A percentile compares a stretch with the other conserved stretches of the same genome.
These are phyloP conservation scores for Drymodes brunneopygia DNA, from an alignment of 2,113 vertebrate species.

Conservation along the genomic window DNA sequence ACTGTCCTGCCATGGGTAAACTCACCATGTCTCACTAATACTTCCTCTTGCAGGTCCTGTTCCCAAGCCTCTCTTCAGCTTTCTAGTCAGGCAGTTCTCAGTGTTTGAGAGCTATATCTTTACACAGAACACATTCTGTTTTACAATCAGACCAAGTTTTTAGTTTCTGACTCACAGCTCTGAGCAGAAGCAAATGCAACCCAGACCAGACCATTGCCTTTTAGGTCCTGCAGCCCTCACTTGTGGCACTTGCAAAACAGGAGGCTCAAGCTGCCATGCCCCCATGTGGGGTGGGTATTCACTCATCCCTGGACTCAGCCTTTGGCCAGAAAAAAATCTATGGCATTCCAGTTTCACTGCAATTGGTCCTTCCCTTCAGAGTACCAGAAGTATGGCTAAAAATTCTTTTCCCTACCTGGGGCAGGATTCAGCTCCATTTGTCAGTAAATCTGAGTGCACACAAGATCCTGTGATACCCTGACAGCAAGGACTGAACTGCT, in stretches of 20 bases:
- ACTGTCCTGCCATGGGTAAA: background rate
- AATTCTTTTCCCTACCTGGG: background rate
- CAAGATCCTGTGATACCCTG: background rate
- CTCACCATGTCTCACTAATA: background rate
- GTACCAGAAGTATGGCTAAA: background rate
- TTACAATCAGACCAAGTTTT: background rate
- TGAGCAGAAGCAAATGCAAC: background rate
- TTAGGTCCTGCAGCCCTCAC: background rate
- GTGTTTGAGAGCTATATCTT: background rate
- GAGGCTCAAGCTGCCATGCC: background rate
- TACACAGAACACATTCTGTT: background rate
- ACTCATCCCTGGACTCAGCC: background rate
- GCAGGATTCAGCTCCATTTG: background rate
- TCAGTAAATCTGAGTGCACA: fast-evolving
- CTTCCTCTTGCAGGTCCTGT: background rate
- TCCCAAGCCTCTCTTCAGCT: background rate
- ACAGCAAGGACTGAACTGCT: fast-evolving
- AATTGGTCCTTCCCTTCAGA: background rate
- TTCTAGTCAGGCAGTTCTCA: background rate
- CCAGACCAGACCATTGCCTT: background rate
- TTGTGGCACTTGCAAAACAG: fast-evolving
- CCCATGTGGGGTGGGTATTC: fast-evolving
- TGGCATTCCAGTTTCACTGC: background rate
- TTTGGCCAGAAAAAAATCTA: background rate
- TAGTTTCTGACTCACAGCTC: background rate